phyloP scores from a whole-genome alignment of 2,113 vertebrate species.

The Corapipo altera region DNA sequence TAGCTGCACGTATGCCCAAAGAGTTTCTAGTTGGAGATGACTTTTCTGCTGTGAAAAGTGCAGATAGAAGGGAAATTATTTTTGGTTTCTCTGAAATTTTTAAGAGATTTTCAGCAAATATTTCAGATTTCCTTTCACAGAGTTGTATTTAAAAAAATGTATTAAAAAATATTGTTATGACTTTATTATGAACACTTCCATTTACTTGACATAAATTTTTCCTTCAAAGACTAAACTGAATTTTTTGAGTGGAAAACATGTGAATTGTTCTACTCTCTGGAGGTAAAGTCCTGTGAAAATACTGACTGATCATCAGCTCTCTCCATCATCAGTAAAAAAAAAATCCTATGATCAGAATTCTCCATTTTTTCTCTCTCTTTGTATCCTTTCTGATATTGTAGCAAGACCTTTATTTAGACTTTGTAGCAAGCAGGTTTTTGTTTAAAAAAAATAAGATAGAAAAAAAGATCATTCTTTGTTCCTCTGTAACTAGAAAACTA shows the following conservation, averaged over 20 bases:
- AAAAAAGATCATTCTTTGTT: background rate
- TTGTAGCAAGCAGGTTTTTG: rapidly evolving
- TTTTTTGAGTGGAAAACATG: background rate
- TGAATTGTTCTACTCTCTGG: background rate
- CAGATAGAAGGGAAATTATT: background rate
- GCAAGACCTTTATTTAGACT: background rate
- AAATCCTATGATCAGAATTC: background rate
- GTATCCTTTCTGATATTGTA: background rate
- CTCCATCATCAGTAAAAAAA: background rate
- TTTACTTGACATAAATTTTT: background rate
- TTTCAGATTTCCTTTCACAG: background rate
- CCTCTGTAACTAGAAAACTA: background rate
- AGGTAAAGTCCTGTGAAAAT: background rate
- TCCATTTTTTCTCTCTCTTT: background rate
- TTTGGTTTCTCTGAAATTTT: background rate
- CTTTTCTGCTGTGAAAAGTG: background rate
- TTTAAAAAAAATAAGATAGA: background rate
- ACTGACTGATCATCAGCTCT: background rate
- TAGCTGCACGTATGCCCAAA: background rate
- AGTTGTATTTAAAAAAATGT: background rate
- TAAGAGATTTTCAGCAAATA: background rate
- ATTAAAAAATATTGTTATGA: background rate
- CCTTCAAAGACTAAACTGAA: background rate
- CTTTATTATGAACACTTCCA: background rate
- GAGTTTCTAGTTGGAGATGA: background rate